phyloP scores from a whole-genome alignment of 2,888 invertebrate species.

The Thumatha senex region DNA sequence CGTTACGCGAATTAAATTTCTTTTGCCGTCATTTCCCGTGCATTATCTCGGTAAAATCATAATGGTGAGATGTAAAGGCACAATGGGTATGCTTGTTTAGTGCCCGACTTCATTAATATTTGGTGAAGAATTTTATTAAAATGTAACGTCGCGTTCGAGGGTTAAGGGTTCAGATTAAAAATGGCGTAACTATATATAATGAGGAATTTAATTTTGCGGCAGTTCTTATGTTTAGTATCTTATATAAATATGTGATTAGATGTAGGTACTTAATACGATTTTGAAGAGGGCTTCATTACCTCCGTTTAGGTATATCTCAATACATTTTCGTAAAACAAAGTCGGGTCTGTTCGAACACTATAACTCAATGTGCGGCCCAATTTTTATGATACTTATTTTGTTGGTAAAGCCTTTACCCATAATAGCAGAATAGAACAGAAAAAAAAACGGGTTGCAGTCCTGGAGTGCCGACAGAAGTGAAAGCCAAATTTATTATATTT shows the following conservation, averaged over 20 bases:
- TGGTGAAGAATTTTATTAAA: slow-evolving; percentile 81
- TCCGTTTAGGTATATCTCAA: no score
- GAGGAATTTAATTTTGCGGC: slow-evolving; percentile 15
- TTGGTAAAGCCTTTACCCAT: no score
- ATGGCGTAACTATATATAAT: slow-evolving; percentile 19
- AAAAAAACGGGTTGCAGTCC: no score
- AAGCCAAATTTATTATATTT: no score
- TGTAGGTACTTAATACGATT: background rate
- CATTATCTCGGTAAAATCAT: slow-evolving; percentile 82
- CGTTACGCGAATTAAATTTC: slow-evolving; percentile 83
- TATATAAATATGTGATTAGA: background rate
- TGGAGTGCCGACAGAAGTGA: no score
- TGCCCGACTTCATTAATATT: slow-evolving; percentile 76
- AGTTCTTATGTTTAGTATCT: background rate
- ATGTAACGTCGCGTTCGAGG: slow-evolving; percentile 73
- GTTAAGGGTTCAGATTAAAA: slow-evolving; percentile 50
- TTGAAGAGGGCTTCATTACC: no score
- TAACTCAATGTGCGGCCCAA: no score
- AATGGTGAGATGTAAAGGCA: slow-evolving; percentile 65
- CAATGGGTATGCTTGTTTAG: slow-evolving; percentile 72
- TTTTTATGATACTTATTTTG: no score
- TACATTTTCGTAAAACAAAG: no score
- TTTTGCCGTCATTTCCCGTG: slow-evolving; percentile 83
- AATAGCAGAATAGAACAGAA: no score
- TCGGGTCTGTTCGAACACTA: no score